A percentile compares a stretch with the other conserved stretches of the same genome.
Conservation (phyloP, 1,140 invertebrate species). For the Papilio polyxenes region DNA sequence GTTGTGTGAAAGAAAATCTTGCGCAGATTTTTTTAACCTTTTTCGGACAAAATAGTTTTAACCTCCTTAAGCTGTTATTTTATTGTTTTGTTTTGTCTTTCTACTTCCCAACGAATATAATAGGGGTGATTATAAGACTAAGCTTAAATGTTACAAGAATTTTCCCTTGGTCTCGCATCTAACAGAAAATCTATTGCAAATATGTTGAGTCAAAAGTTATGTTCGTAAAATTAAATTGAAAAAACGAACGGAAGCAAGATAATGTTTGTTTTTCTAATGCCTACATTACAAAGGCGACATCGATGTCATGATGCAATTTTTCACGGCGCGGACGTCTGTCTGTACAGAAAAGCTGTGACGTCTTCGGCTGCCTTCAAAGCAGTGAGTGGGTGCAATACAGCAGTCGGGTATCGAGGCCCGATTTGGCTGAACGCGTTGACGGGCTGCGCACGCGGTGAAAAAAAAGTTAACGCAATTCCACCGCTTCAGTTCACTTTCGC, state of each 20-base stretch:
- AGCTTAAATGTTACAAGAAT: too few relatives aligned
- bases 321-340: neutral
- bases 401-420: slow-evolving; percentile 36
- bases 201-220: neutral
- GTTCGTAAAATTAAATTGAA: neutral
- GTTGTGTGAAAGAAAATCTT: too few relatives aligned
- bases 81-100: too few relatives aligned
- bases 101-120: too few relatives aligned
- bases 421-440: slow-evolving; percentile 37
- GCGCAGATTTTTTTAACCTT: too few relatives aligned
- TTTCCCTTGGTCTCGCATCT: too few relatives aligned
- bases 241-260: neutral
- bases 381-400: slow-evolving; percentile 21
- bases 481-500: slow-evolving; percentile 37
- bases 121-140: too few relatives aligned
- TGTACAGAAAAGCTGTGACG: slow-evolving; percentile 35
- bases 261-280: neutral
- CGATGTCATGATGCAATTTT: slow-evolving; percentile 22
- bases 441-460: slow-evolving; percentile 1
- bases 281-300: neutral
- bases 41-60: too few relatives aligned
- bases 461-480: slow-evolving; percentile 30
- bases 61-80: too few relatives aligned
- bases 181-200: too few relatives aligned
- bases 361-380: slow-evolving; percentile 36